Conservation (phyloP, 2,888 invertebrate genomes). For the Stenchaetothrips biformis region DNA sequence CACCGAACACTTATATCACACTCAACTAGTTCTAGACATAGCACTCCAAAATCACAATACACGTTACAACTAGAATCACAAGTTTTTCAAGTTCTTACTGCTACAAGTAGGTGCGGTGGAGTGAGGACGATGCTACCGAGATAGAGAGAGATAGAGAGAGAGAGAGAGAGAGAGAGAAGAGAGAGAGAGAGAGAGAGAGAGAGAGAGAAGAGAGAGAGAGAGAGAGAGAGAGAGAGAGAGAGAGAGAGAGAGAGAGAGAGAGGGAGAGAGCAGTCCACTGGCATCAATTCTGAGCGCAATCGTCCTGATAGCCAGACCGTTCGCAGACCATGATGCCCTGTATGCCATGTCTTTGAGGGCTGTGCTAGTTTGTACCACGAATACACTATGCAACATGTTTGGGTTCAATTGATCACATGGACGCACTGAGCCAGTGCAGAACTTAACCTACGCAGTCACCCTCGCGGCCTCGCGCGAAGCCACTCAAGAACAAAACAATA, state of each 20-base stretch:
- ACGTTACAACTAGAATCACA: conserved; percentile 8
- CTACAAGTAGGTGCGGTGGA: neutral
- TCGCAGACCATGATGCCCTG: too few relatives aligned
- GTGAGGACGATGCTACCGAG: neutral
- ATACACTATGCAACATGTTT: too few relatives aligned
- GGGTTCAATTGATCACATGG: neutral
- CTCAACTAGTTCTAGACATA: neutral
- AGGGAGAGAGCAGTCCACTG: too few relatives aligned
- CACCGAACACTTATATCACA: neutral
- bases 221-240: too few relatives aligned
- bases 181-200: too few relatives aligned
- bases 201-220: too few relatives aligned
- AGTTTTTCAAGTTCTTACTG: neutral
- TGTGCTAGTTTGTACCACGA: too few relatives aligned
- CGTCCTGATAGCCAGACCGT: too few relatives aligned
- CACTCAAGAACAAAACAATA: conserved; percentile 21
- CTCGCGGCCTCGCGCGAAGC: neutral
- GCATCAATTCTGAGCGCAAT: too few relatives aligned
- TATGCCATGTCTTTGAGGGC: too few relatives aligned
- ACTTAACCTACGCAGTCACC: conserved; percentile 21
- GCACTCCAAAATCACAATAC: conserved; percentile 1
- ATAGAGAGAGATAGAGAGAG: neutral
- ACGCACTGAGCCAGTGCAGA: neutral
- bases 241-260: too few relatives aligned
- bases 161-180: too few relatives aligned